phyloP scores from a whole-genome alignment of 2,888 invertebrate species.

The Diogma glabrata region DNA sequence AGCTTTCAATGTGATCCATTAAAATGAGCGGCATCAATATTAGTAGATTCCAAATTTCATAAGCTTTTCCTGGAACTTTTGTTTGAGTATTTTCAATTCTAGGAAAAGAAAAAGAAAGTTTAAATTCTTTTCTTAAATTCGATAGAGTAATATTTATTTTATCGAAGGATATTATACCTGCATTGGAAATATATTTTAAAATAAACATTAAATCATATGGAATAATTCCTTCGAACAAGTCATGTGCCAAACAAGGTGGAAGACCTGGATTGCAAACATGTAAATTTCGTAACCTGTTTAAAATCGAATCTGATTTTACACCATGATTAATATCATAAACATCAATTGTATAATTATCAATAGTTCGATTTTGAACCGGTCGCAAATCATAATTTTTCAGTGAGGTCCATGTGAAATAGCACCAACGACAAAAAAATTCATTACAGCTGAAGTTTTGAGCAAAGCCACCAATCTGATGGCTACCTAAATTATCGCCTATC shows the following conservation, averaged over 20 bases:
- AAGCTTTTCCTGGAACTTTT: constrained; percentile 10
- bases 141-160: not conserved
- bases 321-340: not conserved
- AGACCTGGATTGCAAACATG: constrained; percentile 3
- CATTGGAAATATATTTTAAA: not conserved
- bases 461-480: constrained; percentile 25
- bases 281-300: not conserved
- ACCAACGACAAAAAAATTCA: constrained; percentile 23
- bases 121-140: not conserved
- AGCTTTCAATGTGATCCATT: not conserved
- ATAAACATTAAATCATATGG: not conserved
- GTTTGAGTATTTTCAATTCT: not conserved
- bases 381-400: constrained; percentile 4
- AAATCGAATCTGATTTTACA: not conserved
- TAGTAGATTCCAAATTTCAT: constrained; percentile 2
- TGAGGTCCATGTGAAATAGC: constrained; percentile 15
- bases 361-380: not conserved
- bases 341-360: not conserved
- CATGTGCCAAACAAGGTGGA: not conserved
- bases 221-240: not conserved
- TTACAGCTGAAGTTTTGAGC: constrained; percentile 21
- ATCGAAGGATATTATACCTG: not conserved
- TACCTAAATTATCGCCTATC: constrained; percentile 21
- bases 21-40: not conserved
- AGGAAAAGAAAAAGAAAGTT: not conserved